Evolutionary conservation across 2,888 invertebrate species (phyloP), one percentile per base, ranked within the genome.

Genomic region (Branchipolynoe longqiensis): DNA sequence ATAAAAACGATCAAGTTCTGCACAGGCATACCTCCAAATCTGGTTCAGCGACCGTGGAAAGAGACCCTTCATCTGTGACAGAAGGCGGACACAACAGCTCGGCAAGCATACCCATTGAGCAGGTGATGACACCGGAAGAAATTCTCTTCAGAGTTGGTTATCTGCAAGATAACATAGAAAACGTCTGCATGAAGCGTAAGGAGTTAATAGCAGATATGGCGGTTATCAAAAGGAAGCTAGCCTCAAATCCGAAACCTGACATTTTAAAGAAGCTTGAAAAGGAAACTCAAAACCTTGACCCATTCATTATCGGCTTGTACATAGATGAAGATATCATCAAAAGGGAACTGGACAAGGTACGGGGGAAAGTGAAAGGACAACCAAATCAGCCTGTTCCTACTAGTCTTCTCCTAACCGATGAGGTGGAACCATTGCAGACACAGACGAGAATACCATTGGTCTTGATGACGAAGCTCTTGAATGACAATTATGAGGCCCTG

Each of bases 271-370:
- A 41, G 48, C 25, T 48, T 41, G 28, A 28, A 1, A 25, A 78
- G 54, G 54, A 48, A 25, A 31, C 48, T 28, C 31, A 78, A 48
- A 28, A 31, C 18, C 48, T 78, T 31, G 78, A 78, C 22, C 41
- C 41, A 22, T 78, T 31, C 41, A 78, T 78, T 33, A 25, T n/a
- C 28, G 78, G 78, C 31, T 31, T 78, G 48, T 48, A 78, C 28
- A 41, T 78, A 2, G 78, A 78, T 28, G 48, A 78, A 22, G 78
- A 78, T 28, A 78, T 78, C 54, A 48, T 78, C 54, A 41, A 41
- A 48, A 78, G 28, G 54, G 78, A 41, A 18, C 41, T 78, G 48
- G 78, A 78, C 54, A 41, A 54, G 12, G 28, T 78, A 2, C 41
- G 41, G 0, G 78, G 78, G 25, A 54, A 28, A 8, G 78, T 78